phyloP scores from a whole-genome alignment of 2,888 invertebrate species.

The Meganola albula region DNA sequence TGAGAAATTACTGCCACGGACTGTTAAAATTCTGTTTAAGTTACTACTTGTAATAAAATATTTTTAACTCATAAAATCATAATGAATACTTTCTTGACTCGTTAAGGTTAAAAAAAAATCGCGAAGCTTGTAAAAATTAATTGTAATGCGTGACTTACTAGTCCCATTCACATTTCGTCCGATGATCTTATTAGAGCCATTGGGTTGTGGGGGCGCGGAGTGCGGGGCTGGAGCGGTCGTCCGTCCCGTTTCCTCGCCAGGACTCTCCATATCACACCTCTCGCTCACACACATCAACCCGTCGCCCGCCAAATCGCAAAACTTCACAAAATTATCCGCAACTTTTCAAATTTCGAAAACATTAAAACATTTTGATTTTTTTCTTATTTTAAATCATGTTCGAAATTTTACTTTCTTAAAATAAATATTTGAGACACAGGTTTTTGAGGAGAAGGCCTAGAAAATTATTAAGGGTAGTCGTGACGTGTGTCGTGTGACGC shows the following conservation, averaged over 20 bases:
- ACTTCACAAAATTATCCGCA: conserved; percentile 50
- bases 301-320: conserved; percentile 58
- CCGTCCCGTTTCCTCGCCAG: conserved; percentile 72
- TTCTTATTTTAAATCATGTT: too few species aligned
- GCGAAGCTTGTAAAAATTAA: conserved; percentile 27
- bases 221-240: conserved; percentile 55
- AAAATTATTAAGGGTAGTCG: conserved; percentile 40
- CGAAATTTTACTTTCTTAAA: conserved; percentile 17
- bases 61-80: too few species aligned
- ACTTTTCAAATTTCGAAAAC: conserved; percentile 20
- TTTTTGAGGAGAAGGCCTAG: too few species aligned
- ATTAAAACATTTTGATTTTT: too few species aligned
- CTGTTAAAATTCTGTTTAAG: too few species aligned
- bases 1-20: too few species aligned
- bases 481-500: conserved; percentile 56
- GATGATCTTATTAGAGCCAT: conserved; percentile 79
- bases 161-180: conserved; percentile 81
- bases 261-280: conserved; percentile 68
- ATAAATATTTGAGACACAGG: too few species aligned
- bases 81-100: too few species aligned
- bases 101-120: conserved; percentile 18
- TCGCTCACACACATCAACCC: conserved; percentile 72
- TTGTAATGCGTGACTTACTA: conserved; percentile 70
- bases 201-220: conserved; percentile 64
- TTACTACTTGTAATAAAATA: too few species aligned